phyloP scores from a whole-genome alignment of 2,113 vertebrate species.

The Erythrolamprus reginae region DNA sequence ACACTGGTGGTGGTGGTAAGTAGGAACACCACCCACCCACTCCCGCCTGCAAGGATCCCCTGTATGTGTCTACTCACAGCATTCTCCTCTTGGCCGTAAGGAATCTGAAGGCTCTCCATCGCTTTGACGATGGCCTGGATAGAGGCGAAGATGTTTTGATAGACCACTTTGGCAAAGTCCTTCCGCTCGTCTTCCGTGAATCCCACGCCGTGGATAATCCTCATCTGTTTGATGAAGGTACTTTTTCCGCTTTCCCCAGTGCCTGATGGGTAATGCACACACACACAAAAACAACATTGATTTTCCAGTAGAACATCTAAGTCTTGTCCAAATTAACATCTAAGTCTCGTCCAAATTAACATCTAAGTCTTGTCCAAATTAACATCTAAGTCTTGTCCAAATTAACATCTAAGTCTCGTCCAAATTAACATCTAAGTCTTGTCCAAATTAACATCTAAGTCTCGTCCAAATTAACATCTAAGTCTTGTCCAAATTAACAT shows the following conservation, averaged over 20 bases:
- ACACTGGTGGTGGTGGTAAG: too few relatives aligned
- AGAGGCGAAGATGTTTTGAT: constrained; percentile 82
- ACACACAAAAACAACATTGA: neutral
- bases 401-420: neutral
- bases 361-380: neutral
- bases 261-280: constrained; percentile 62
- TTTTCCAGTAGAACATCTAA: neutral
- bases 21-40: too few relatives aligned
- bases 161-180: constrained; percentile 75
- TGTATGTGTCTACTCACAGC: constrained; percentile 63
- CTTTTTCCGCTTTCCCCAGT: constrained; percentile 89
- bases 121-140: constrained; percentile 76
- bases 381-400: neutral
- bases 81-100: constrained; percentile 72
- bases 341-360: neutral
- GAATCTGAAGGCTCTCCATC: constrained; percentile 75
- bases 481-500: neutral
- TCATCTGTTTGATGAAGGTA: constrained; percentile 90
- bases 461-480: neutral
- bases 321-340: too few relatives aligned
- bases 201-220: constrained; percentile 84
- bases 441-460: neutral
- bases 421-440: neutral
- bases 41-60: too few relatives aligned
- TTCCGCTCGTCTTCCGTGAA: constrained; percentile 82